Evolutionary conservation across 2,113 vertebrate species (phyloP).

Genomic region (Rousettus leschenaultii): DNA sequence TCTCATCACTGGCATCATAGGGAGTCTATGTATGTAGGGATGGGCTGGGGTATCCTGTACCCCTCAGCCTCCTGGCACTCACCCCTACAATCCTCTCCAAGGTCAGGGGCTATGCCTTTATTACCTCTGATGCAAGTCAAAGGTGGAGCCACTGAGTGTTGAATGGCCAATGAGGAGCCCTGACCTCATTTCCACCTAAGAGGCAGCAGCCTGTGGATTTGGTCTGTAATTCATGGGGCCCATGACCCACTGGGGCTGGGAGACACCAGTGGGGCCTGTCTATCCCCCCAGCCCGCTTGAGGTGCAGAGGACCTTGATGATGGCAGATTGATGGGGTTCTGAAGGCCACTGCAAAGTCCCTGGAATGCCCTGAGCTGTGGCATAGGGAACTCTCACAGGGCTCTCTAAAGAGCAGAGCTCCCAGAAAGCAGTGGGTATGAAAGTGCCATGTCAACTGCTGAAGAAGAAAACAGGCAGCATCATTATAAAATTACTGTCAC

Average conservation of each 20-base stretch:
- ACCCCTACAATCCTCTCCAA: not conserved
- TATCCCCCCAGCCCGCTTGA: not conserved
- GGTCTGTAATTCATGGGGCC: not conserved
- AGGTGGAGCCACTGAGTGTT: not conserved
- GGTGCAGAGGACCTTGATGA: not conserved
- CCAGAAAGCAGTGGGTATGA: accelerated
- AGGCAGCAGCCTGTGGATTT: not conserved
- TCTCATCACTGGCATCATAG: accelerated
- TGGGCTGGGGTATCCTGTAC: accelerated
- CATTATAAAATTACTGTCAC: not conserved
- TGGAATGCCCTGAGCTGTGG: not conserved
- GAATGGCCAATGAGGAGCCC: not conserved
- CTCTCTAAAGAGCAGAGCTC: not conserved
- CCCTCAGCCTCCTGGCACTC: not conserved
- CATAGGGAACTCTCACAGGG: not conserved
- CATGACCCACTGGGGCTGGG: not conserved
- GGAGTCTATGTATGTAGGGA: not conserved
- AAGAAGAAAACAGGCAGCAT: not conserved
- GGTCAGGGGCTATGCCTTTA: not conserved
- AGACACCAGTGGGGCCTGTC: not conserved
- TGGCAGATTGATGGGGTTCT: not conserved
- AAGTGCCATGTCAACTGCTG: accelerated
- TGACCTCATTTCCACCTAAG: not conserved
- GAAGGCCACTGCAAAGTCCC: not conserved
- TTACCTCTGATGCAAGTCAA: not conserved